Percentiles rank a stretch among this genome's conserved stretches.
These are phyloP conservation scores for Centroberyx gerrardi DNA, from an alignment of 2,797 vertebrate genomes.

Conservation along the genomic window DNA sequence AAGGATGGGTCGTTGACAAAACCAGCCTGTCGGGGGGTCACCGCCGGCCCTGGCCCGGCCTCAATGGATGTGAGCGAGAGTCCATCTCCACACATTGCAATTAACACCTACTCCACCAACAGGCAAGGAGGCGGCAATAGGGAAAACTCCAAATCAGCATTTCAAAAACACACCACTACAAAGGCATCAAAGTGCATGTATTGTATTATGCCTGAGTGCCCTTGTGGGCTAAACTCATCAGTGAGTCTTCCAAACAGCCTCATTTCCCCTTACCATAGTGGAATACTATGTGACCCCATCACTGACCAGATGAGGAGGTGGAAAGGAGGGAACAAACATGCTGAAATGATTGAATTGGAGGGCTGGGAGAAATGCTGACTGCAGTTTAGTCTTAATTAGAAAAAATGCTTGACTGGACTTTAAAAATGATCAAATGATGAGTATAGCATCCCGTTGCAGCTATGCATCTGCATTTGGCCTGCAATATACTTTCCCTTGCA, in stretches of 20 bases:
- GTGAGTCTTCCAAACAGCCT: constrained; percentile 60
- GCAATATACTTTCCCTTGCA: neutral
- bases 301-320: constrained; percentile 55
- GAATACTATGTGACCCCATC: constrained; percentile 60
- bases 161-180: constrained; percentile 77
- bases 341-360: constrained; percentile 32
- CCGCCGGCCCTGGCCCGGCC: constrained; percentile 51
- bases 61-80: constrained; percentile 75
- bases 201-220: constrained; percentile 66
- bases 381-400: constrained; percentile 29
- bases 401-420: constrained; percentile 32
- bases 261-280: constrained; percentile 42
- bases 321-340: constrained; percentile 30
- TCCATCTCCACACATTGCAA: constrained; percentile 78
- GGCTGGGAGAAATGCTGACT: constrained; percentile 46
- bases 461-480: constrained; percentile 9
- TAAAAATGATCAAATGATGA: constrained; percentile 31
- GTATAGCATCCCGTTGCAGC: constrained; percentile 18
- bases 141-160: constrained; percentile 81
- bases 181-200: constrained; percentile 82
- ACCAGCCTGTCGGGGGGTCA: constrained; percentile 66
- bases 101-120: constrained; percentile 85
- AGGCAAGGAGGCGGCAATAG: constrained; percentile 57
- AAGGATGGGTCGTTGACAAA: constrained; percentile 79
- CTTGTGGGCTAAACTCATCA: constrained; percentile 61